A percentile compares a stretch with the other conserved stretches of the same genome.
Evolutionary conservation across 2,113 vertebrate genomes (phyloP).

Genomic region (Chinchilla lanigera): DNA sequence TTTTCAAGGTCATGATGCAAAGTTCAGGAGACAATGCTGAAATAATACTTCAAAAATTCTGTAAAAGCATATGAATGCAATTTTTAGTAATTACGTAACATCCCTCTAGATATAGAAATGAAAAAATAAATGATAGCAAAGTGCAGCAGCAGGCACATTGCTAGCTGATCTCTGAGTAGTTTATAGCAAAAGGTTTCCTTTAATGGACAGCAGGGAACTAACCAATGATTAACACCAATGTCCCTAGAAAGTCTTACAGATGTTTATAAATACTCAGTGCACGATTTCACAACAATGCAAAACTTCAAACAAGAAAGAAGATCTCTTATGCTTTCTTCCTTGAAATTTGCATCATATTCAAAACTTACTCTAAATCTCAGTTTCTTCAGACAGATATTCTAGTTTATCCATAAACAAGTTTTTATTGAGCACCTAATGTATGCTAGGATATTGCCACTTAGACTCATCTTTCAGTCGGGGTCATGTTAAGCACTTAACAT

Average conservation of each 20-base stretch:
- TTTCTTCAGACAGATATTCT: slow-evolving; percentile 20
- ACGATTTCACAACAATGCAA: not conserved
- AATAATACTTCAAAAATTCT: not conserved
- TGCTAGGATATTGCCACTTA: not conserved
- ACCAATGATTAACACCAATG: not conserved
- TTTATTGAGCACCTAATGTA: not conserved
- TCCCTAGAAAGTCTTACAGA: not conserved
- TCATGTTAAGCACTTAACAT: not conserved
- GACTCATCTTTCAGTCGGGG: not conserved
- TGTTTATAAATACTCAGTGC: not conserved
- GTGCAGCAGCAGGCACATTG: not conserved
- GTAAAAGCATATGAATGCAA: not conserved
- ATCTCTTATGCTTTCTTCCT: not conserved
- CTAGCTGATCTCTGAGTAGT: not conserved
- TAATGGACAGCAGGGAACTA: accelerated
- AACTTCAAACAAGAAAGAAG: not conserved
- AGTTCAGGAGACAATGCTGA: not conserved
- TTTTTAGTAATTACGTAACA: not conserved
- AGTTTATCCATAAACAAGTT: not conserved
- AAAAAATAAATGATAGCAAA: not conserved
- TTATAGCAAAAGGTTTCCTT: not conserved
- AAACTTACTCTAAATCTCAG: not conserved
- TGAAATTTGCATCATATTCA: not conserved
- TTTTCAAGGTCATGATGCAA: not conserved
- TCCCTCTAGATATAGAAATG: not conserved